A percentile compares a stretch with the other conserved stretches of the same genome.
Conservation (phyloP, 1,140 invertebrate genomes). For the Drosophila leontia region DNA sequence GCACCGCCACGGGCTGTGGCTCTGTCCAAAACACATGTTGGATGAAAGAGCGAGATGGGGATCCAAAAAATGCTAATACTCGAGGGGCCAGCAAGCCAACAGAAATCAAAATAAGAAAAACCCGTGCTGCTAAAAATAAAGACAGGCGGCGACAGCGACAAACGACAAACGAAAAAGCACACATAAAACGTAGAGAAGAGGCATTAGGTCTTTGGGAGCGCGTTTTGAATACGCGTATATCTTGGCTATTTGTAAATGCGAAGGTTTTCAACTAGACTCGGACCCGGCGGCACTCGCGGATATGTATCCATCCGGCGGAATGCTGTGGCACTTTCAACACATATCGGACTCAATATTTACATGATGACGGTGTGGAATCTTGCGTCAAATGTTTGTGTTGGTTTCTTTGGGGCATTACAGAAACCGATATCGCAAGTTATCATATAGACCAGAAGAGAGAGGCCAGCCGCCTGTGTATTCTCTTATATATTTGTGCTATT, state of each 20-base stretch:
- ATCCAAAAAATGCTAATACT: slow-evolving; percentile 75
- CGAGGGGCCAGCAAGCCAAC: slow-evolving; percentile 28
- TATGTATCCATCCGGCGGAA: slow-evolving; percentile 24
- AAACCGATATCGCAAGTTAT: slow-evolving; percentile 51
- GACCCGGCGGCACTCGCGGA: not conserved
- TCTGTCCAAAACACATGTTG: slow-evolving; percentile 80
- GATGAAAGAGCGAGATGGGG: slow-evolving; percentile 49
- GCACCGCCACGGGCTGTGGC: slow-evolving; percentile 38
- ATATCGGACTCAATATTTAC: slow-evolving; percentile 38
- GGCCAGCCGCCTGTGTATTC: slow-evolving; percentile 8
- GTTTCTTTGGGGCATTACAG: slow-evolving; percentile 26
- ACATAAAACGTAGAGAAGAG: slow-evolving; percentile 32
- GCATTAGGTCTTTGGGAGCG: slow-evolving; percentile 45
- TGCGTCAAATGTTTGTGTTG: slow-evolving; percentile 30
- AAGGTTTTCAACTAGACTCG: slow-evolving; percentile 59
- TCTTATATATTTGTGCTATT: slow-evolving; percentile 72
- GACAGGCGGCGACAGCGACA: slow-evolving; percentile 52
- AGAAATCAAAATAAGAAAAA: slow-evolving; percentile 75
- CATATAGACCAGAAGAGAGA: slow-evolving; percentile 9
- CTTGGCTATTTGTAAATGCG: slow-evolving; percentile 75
- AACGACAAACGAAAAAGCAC: slow-evolving; percentile 37
- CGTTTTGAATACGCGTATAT: slow-evolving; percentile 47
- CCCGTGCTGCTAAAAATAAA: slow-evolving; percentile 74
- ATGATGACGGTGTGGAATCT: slow-evolving; percentile 39
- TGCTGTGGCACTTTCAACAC: slow-evolving; percentile 38